Conservation (phyloP, 2,113 vertebrate species). For the Microtus ochrogaster region DNA sequence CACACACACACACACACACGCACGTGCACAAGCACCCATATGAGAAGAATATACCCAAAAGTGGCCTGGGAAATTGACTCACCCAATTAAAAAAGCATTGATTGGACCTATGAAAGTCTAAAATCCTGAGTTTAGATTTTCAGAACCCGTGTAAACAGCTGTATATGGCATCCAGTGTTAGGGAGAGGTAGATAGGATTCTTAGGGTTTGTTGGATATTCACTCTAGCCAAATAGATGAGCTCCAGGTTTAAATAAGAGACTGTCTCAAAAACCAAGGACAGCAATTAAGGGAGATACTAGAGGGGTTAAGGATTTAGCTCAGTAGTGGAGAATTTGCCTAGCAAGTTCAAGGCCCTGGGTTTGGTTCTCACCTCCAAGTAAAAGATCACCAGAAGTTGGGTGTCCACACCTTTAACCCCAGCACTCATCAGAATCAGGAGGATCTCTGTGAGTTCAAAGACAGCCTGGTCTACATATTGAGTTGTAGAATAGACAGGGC, state of each 20-base stretch:
- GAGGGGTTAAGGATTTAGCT: neutral
- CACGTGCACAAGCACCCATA: neutral
- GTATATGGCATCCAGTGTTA: neutral
- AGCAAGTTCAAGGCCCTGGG: neutral
- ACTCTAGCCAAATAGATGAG: neutral
- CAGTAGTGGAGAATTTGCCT: neutral
- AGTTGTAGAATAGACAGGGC: neutral
- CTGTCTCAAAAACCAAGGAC: neutral
- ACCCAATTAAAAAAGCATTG: neutral
- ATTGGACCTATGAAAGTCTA: neutral
- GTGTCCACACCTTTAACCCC: neutral
- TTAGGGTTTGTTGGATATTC: neutral
- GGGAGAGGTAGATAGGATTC: neutral
- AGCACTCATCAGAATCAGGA: neutral
- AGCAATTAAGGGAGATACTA: neutral
- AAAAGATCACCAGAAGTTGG: neutral
- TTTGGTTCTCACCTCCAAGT: neutral
- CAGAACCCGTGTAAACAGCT: neutral
- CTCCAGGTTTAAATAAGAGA: neutral
- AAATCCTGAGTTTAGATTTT: neutral
- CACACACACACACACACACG: too few relatives aligned
- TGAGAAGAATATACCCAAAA: neutral
- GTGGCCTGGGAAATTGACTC: neutral
- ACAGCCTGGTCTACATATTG: neutral
- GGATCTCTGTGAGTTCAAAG: neutral